phyloP scores from a whole-genome alignment of 1,140 invertebrate species.

The Pogonus chalceus region DNA sequence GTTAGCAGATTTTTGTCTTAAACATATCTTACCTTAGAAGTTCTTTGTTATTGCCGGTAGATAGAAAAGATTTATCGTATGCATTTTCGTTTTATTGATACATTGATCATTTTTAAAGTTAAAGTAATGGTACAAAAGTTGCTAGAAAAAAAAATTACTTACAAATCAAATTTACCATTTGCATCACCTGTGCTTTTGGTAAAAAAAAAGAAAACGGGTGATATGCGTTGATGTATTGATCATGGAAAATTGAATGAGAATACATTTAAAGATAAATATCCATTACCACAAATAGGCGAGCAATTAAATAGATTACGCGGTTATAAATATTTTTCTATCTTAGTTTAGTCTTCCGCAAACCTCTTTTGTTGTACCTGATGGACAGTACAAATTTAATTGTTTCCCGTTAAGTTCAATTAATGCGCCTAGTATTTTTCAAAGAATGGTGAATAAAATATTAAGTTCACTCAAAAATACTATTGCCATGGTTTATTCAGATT shows the following conservation, averaged over 20 bases:
- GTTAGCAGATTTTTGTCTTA: too few relatives aligned
- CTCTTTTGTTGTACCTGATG: conserved; percentile 18
- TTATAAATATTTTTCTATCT: conserved; percentile 26
- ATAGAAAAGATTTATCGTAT: too few relatives aligned
- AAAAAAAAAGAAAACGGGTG: conserved; percentile 24
- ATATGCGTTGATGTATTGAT: conserved; percentile 26
- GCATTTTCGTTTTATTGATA: too few relatives aligned
- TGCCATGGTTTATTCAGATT: conserved; percentile 12
- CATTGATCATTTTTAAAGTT: too few relatives aligned
- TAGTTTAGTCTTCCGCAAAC: conserved; percentile 17
- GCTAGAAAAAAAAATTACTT: conserved; percentile 21
- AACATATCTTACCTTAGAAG: too few relatives aligned
- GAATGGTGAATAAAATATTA: conserved; percentile 29
- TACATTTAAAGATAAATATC: conserved; percentile 32
- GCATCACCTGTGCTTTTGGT: conserved; percentile 24
- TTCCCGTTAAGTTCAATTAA: conserved; percentile 37
- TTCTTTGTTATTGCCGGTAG: too few relatives aligned
- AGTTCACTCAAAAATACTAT: conserved; percentile 14
- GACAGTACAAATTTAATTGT: conserved; percentile 34
- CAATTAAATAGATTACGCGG: conserved; percentile 27
- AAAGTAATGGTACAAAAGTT: conserved; percentile 15
- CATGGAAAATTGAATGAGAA: conserved; percentile 36
- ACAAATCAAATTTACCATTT: too few relatives aligned
- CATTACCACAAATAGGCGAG: conserved; percentile 36
- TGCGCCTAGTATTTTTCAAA: conserved; percentile 32